These are phyloP conservation scores for Drosophila elegans DNA, from an alignment of 1,140 invertebrate species.

Conservation along the genomic window DNA sequence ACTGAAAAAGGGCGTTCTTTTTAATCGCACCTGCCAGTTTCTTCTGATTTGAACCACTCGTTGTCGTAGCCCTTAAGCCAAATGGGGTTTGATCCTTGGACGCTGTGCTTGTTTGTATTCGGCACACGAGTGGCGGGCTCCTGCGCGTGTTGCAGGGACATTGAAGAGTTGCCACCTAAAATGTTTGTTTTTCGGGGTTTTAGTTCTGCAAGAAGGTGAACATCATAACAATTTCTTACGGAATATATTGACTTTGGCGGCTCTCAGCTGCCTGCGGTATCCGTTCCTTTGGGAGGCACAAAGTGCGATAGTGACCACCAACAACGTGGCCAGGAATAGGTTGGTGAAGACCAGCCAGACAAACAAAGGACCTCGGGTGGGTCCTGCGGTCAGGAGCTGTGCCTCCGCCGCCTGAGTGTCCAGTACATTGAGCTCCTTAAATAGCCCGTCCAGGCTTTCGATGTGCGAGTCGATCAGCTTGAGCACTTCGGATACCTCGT, in stretches of 20 bases:
- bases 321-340: slow-evolving; percentile 90
- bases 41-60: slow-evolving; percentile 96
- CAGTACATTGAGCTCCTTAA: slow-evolving; percentile 96
- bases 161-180: slow-evolving; percentile 67
- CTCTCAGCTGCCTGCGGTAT: slow-evolving; percentile 95
- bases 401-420: slow-evolving; percentile 93
- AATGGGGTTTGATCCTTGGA: slow-evolving; percentile 97
- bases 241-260: slow-evolving; percentile 96
- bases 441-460: slow-evolving; percentile 93
- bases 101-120: slow-evolving; percentile 97
- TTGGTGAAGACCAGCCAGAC: slow-evolving; percentile 93
- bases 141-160: slow-evolving; percentile 62
- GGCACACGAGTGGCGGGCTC: slow-evolving; percentile 89
- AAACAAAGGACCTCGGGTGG: slow-evolving; percentile 86
- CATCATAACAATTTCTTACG: slow-evolving; percentile 86
- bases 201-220: no score
- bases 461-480: slow-evolving; percentile 96
- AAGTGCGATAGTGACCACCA: slow-evolving; percentile 91
- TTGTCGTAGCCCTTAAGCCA: slow-evolving; percentile 98
- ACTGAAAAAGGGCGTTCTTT: no score
- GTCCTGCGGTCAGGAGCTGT: slow-evolving; percentile 86
- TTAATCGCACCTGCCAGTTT: slow-evolving; percentile 88
- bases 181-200: no score
- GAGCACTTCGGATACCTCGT: slow-evolving; percentile 93
- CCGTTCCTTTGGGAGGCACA: slow-evolving; percentile 93